Base-by-base conservation (phyloP, 1,140 invertebrate genomes). In the Drosophila ironensis region DNA sequence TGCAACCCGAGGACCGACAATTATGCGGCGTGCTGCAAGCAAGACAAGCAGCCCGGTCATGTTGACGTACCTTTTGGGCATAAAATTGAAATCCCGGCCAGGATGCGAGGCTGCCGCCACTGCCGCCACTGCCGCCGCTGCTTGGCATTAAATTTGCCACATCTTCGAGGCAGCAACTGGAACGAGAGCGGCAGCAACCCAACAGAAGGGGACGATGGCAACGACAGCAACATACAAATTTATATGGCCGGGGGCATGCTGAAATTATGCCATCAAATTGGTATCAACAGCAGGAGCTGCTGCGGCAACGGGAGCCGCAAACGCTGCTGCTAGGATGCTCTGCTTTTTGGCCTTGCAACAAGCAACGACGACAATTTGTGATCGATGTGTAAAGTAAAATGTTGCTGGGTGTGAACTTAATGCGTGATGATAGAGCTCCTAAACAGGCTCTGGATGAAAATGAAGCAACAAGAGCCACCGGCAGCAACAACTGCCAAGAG, bases 221-320 rank as follows among this genome's bases (percentile, higher is more conserved):
- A 14, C 44, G 7, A 28, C 35, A 71, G 80, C 74, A 75, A 86
- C 71, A 84, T 84, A 88, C 81, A 88, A 87, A 88, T 88, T 88
- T 87, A 84, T 88, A 88, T 82, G 45, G 82, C 87, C 41, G 48
- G 61, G 82, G 87, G 77, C 75, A 63, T 77, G 82, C 76, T 89
- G 78, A 89, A 89, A 89, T 89, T 89, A 89, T 89, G 87, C 87
- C 87, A 89, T 89, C 87, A 89, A 86, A 86, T 86, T 86, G 80
- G 80, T 86, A 86, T 86, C 80, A 86, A 86, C 80, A 86, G 61
- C 12, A 72, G 47, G 57, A 76, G 42, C 17, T 20, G 11, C 50
- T 28, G 2, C 35, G 40, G 4, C 33, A 37, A n/a, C 20, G 24
- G 12, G 16, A 30, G 8, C 19, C 16, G 22, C 22, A 52, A 37